phyloP scores from a whole-genome alignment of 2,888 invertebrate genomes.

The Drosophila colorata region DNA sequence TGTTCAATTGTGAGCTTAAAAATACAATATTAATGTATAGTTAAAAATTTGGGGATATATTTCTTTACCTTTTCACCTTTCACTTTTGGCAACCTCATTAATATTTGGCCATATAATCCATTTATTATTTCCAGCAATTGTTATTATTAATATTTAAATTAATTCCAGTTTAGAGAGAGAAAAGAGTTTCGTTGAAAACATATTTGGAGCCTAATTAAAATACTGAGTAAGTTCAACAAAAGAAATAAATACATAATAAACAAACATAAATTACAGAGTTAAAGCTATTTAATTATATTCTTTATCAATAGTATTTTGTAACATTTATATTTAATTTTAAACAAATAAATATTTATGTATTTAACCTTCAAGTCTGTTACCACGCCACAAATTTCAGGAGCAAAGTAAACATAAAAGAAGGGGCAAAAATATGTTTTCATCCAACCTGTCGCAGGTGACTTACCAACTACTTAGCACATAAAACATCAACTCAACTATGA shows the following conservation, averaged over 20 bases:
- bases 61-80: no score
- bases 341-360: neutral
- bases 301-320: no score
- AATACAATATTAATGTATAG: neutral
- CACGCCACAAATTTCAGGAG: constrained; percentile 14
- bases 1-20: neutral
- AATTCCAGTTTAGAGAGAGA: neutral
- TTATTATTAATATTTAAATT: no score
- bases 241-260: neutral
- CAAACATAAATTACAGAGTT: neutral
- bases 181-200: no score
- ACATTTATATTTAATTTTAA: no score
- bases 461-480: constrained; percentile 80
- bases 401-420: neutral
- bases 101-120: no score
- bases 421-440: constrained; percentile 61
- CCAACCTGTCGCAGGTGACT: constrained; percentile 83
- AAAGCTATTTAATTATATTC: neutral
- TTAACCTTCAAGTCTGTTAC: neutral
- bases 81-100: no score
- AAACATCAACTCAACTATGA: constrained; percentile 74
- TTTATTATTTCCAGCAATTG: no score
- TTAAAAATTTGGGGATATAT: no score
- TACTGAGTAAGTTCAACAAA: no score
- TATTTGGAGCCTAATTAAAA: no score